Base-by-base conservation (phyloP, 2,888 invertebrate genomes). In the Hemaris fuciformis region DNA sequence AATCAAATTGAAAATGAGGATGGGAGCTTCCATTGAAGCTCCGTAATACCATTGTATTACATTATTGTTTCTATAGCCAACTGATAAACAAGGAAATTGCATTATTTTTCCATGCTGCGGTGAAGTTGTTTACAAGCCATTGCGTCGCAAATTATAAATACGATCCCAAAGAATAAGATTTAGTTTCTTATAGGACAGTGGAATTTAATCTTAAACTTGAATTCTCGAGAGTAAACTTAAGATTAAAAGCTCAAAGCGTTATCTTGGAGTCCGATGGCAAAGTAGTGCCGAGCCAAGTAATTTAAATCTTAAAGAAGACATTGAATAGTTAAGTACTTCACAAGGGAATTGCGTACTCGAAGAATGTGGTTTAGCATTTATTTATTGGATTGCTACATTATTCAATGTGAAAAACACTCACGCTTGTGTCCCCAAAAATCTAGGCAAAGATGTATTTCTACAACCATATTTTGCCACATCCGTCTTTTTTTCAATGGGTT, bases 221-320 rank as follows among this genome's bases (percentile, higher is more conserved):
- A 31, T 53, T 31, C 53, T 18, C 31, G 53, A 31, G 20, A 53
- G 31, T 31, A 53, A 31, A 53, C 18, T 25, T 8, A 15, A 53
- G 48, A 53, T 53, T 53, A 53, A 53, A 53, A 53, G 48, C 15
- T 53, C 48, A 53, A 13, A 53, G 53, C 53, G 18, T 27, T 53
- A 31, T 53, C 31, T 53, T 31, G 25, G 48, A 48, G 53, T 53
- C 53, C 53, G 27, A 10, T 31, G 53, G 53, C 53, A 53, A 31
- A 31, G 53, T 53, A 53, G 53, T 31, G 31, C 27, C 15, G 31
- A 27, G 31, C 18, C 15, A 53, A 53, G 53, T 31, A 53, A 53
- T 53, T 53, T 53, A 53, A 53, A 53, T 53, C 27, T 53, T 53
- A 31, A 53, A 53, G 8, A 53, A 53, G 31, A 53, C 27, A 31